A percentile compares a stretch with the other conserved stretches of the same genome.
Evolutionary conservation across 2,888 invertebrate genomes (phyloP).

Genomic region (Petrolisthes cinctipes): DNA sequence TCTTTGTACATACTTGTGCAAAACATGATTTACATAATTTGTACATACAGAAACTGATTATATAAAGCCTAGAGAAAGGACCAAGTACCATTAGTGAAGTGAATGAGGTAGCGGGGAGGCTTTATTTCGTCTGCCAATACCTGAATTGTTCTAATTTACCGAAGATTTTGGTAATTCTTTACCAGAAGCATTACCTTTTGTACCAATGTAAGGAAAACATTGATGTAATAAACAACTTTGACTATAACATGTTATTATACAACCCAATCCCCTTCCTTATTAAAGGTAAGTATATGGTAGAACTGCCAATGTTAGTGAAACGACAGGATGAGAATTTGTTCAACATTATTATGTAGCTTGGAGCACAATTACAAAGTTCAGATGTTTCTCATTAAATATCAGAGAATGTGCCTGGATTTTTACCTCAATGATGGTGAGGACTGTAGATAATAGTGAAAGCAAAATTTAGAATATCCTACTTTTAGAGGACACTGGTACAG

Average conservation of each 20-base stretch:
- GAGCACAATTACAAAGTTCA: too few species aligned
- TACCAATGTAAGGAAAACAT: conserved; percentile 62
- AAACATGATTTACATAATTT: conserved; percentile 56
- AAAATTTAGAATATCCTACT: too few species aligned
- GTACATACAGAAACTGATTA: conserved; percentile 58
- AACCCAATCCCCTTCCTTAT: neutral
- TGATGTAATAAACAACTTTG: conserved; percentile 62
- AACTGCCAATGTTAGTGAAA: too few species aligned
- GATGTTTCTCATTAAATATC: too few species aligned
- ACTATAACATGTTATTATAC: conserved; percentile 16
- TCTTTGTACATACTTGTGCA: conserved; percentile 60
- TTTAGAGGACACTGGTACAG: too few species aligned
- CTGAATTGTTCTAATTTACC: conserved; percentile 52
- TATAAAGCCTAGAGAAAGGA: conserved; percentile 59
- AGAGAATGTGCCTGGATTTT: too few species aligned
- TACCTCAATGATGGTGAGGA: too few species aligned
- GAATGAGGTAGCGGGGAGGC: conserved; percentile 48
- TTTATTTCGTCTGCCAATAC: conserved; percentile 45
- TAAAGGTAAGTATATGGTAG: neutral
- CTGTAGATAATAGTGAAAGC: too few species aligned
- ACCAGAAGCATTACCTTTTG: conserved; percentile 62
- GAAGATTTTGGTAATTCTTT: conserved; percentile 61
- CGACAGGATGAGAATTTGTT: too few species aligned
- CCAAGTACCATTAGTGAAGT: conserved; percentile 58
- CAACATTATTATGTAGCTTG: too few species aligned